Base-by-base conservation (phyloP, 2,888 invertebrate genomes). In the Epinotia demarniana region DNA sequence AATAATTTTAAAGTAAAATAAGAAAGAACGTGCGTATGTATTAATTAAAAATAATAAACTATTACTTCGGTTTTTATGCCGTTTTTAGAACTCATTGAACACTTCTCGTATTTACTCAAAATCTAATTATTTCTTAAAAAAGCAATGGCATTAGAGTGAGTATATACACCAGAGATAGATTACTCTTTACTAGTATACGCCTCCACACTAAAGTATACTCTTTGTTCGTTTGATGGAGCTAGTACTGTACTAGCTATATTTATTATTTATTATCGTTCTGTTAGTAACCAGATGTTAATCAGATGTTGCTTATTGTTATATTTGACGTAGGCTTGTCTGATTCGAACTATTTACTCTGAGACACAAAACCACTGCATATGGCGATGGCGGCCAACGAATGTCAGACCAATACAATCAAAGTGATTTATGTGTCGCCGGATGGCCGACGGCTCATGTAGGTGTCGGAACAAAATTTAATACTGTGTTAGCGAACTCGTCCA, bases 391-490 rank as follows among this genome's bases (percentile, higher is more conserved):
- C 58, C 69, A 23, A 77, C 73, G 77, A 55, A 75, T 77, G 71
- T 70, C 77, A 74, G 66, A 73, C 78, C 72, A 72, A 78, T 78
- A 78, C 78, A 79, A 69, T 53, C 57, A 23, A 18, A 72, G 75
- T 79, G 78, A 79, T 79, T 78, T 77, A 79, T 67, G 63, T 67
- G 67, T 66, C 72, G n/a, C 73, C 73, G 69, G 63, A 69, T 63
- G 68, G 62, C 27, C 43, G 62, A 53, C 60, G 49, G 49, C 60
- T 53, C 60, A 55, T 55, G 67, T 73, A 62, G 73, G 73, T 67
- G 73, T 68, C 70, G 16, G 39, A 55, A 55, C 39, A 12, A 43
- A 67, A 39, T 73, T 67, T 53, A 53, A 73, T 53, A 39, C 18
- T 53, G 55, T 57, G 70, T 60, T 63, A 75, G 66, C 58, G 63